Base-by-base conservation (phyloP, 1,140 invertebrate genomes). In the Aradophagus sp. region DNA sequence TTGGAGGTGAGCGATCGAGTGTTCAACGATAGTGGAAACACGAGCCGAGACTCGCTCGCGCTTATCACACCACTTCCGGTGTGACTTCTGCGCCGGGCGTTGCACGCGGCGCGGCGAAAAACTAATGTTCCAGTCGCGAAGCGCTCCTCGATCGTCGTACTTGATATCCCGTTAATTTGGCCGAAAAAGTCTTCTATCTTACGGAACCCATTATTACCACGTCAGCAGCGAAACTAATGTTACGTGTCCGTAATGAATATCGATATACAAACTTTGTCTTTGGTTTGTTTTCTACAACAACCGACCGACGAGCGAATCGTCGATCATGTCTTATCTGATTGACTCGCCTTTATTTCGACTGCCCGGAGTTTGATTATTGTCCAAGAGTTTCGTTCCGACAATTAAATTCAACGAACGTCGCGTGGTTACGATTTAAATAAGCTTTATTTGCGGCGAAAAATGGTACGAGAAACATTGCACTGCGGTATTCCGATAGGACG, bases 211-310 rank as follows among this genome's bases (percentile, higher is more conserved):
- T 66, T 50, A 66, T 66, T 66, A 66, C 44, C 17, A n/a, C 34
- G 62, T 56, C 50, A 65, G 23, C 45, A 55, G 41, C 44, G 29
- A 35, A 56, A 56, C 19, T 35, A 65, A 55, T 36, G 62, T 66
- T 56, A 42, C 62, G 42, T 42, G 36, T 44, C n/a, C 31, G 48
- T 66, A 66, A 52, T 58, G 44, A 67, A 58, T 67, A 56, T 36
- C 44, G 50, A 56, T 56, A 56, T 31, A 35, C 20, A 48, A 56
- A 66, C 27, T 55, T 56, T 56, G 44, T 66, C 50, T 66, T 56
- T 38, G 35, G 44, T 35, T 66, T 56, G 52, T 56, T 66, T 66
- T 66, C 27, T 15, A 47, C 35, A 41, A 56, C 20, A 34, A 11
- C 5, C n/a, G 38, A 38, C n/a, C n/a, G n/a, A 32, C 34, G 19